Base-by-base conservation (phyloP, 2,113 vertebrate species). In the Stigmatopora argus region DNA sequence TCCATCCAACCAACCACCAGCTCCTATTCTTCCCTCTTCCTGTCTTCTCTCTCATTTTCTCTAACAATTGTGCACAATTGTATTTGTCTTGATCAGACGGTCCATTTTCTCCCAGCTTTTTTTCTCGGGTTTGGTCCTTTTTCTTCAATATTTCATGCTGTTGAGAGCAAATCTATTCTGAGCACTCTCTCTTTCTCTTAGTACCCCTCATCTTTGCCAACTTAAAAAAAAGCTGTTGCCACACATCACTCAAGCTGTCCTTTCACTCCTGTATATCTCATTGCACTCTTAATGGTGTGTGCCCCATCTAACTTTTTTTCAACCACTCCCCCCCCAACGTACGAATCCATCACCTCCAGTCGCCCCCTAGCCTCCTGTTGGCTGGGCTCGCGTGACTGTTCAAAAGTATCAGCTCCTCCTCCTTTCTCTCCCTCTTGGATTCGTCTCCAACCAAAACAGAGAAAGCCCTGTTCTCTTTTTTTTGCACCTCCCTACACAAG, bases 131-230 rank as follows among this genome's bases (percentile, higher is more conserved):
- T 91, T 84, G 58, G 61, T 78, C 88, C 85, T 85, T 74, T 83
- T 79, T 82, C 71, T 89, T 91, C 89, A 91, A 91, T 91, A 91
- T 91, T 91, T 92, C 90, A 92, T 92, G 88, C 79, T 62, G 83
- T 78, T 87, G 86, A 91, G 87, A 89, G 90, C 81, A 70, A 74
- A 85, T 90, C 91, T 91, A 92, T 91, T 91, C 89, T 91, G 84
- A 90, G 90, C 86, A 78, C 84, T 68, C 72, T 79, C 31, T 64
- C 73, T 69, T 63, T 76, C 58, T 58, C 63, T 48, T 12, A 34
- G 61, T 19, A 8, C 18, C 78, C 72, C 72, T 69, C 76, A 65
- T 75, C 73, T 66, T 44, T 34, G 38, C 73, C 48, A 71, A 77
- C 53, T 70, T 61, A 79, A 81, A 86, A 87, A 86, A 81, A 65